Percentiles rank a stretch among this genome's conserved stretches.
Conservation (phyloP, 2,888 invertebrate genomes). For the Cryptus armator region DNA sequence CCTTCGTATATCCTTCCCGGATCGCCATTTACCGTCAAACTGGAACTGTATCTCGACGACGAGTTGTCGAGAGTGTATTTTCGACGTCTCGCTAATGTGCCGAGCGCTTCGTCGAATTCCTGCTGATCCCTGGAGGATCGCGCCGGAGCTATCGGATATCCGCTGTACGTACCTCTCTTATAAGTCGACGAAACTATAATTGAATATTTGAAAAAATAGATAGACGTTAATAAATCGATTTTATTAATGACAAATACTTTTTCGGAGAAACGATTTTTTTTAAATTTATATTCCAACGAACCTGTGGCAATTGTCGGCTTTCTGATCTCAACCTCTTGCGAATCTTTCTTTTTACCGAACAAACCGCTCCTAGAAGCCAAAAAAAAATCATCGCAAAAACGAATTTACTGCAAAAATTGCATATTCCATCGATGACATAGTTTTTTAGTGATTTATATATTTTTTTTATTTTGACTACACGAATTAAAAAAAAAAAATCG, state of each 20-base stretch:
- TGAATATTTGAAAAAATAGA: conserved; percentile 27
- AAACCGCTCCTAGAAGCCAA: conserved; percentile 79
- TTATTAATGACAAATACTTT: background rate
- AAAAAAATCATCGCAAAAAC: conserved; percentile 8
- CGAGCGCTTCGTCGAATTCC: conserved; percentile 81
- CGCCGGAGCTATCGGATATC: conserved; percentile 73
- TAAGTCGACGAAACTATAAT: conserved; percentile 79
- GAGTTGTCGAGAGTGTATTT: conserved; percentile 80
- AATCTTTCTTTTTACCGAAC: conserved; percentile 80
- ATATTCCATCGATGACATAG: too few species aligned
- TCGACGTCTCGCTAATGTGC: conserved; percentile 80
- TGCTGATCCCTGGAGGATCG: conserved; percentile 78
- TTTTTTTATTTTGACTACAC: too few species aligned
- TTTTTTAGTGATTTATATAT: too few species aligned
- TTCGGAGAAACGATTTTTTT: background rate
- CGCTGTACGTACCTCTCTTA: conserved; percentile 74
- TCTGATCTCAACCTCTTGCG: conserved; percentile 73
- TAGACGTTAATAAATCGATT: background rate
- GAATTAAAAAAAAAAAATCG: too few species aligned
- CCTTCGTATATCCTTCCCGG: conserved; percentile 78
- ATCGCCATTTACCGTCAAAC: conserved; percentile 79
- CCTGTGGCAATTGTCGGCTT: conserved; percentile 81
- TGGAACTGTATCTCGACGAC: conserved; percentile 77
- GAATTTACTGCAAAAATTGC: background rate
- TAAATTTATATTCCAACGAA: conserved; percentile 59